Base-by-base conservation (phyloP, 2,797 vertebrate species). In the Mallotus villosus region DNA sequence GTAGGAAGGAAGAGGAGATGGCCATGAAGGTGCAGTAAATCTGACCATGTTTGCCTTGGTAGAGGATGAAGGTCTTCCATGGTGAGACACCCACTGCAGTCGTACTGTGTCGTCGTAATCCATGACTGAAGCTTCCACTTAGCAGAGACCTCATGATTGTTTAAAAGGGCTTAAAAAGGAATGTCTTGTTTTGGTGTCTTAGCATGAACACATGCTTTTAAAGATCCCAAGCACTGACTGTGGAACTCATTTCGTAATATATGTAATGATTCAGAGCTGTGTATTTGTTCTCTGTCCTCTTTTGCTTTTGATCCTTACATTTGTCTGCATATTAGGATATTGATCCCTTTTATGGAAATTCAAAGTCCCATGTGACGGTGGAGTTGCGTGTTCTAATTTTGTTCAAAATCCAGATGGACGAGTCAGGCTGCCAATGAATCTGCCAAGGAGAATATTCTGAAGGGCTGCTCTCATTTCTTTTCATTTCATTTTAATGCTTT, bases 361-460 rank as follows among this genome's bases (percentile, higher is more conserved):
- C 63, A 72, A 57, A 64, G 71, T 72, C 76, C 69, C 37, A 59
- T 14, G 85, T 79, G 75, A 81, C 53, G 16, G 34, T 71, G 66
- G 73, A 84, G 76, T 75, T 71, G 68, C 68, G 69, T 77, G 61
- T 79, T 78, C 74, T 78, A 70, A 79, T 82, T 84, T 76, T 63
- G 69, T 78, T 77, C 14, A 73, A 84, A 74, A 76, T 77, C 73
- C 81, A 88, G 78, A 84, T 81, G 81, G 74, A 71, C 59, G 69
- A 34, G 61, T 25, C 70, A 63, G 72, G 66, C 69, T 69, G 76
- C 72, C 78, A 59, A 51, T 9, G 53, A 68, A 67, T 41, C 67
- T 66, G 62, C 76, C 68, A 70, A 49, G 29, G 70, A 59, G 34
- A 68, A 59, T 75, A 58, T 67, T 79, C 63, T 74, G 49, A 71